These are phyloP conservation scores for Halictus rubicundus DNA, from an alignment of 1,140 invertebrate species.

Conservation along the genomic window DNA sequence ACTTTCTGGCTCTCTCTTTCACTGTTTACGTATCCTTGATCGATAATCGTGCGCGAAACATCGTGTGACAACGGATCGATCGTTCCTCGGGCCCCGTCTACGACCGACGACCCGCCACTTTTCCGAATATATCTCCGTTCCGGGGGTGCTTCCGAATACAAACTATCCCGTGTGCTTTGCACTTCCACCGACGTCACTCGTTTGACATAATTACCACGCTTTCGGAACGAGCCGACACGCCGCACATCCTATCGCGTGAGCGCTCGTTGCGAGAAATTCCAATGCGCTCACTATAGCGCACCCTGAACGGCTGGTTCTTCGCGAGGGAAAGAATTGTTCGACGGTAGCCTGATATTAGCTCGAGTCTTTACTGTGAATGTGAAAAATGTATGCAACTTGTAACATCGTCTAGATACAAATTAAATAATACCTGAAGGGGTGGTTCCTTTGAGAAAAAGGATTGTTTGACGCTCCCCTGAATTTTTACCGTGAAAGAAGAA, in stretches of 20 bases:
- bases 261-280: background rate
- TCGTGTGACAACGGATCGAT: slow-evolving; percentile 1
- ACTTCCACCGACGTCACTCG: background rate
- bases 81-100: background rate
- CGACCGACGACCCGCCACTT: background rate
- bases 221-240: background rate
- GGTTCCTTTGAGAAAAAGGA: too few relatives aligned
- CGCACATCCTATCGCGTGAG: too few relatives aligned
- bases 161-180: background rate
- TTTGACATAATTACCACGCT: background rate
- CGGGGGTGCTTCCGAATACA: background rate
- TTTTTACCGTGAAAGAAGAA: too few relatives aligned
- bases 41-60: slow-evolving; percentile 48
- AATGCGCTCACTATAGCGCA: background rate
- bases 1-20: too few relatives aligned
- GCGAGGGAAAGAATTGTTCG: too few relatives aligned
- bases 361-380: too few relatives aligned
- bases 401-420: too few relatives aligned
- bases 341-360: too few relatives aligned
- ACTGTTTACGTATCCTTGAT: slow-evolving; percentile 55
- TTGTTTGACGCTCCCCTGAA: too few relatives aligned
- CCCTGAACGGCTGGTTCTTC: too few relatives aligned
- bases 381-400: too few relatives aligned
- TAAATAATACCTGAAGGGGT: too few relatives aligned
- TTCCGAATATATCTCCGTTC: slow-evolving; percentile 7